Evolutionary conservation across 2,113 vertebrate genomes (phyloP), one percentile per base, ranked within the genome.

Genomic region (Chelonoidis abingdonii): DNA sequence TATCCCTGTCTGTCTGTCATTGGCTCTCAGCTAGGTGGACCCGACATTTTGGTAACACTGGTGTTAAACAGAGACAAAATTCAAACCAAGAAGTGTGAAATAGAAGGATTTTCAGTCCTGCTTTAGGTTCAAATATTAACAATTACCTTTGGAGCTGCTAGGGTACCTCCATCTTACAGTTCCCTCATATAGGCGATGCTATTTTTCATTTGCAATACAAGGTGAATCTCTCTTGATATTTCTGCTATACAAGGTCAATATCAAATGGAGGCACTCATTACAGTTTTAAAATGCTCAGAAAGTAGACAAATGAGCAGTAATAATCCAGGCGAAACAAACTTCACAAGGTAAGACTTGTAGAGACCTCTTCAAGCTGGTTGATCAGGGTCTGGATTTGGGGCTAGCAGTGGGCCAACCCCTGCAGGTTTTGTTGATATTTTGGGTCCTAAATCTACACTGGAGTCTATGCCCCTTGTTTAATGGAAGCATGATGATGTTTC

Each of bases 381-480:
- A 31, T 92, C 21, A 21, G 3, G 83, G 2, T 75, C 24, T 56
- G 21, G 9, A 54, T 79, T 79, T 19, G 3, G 44, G 44, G 49
- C 1, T 85, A 84, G 81, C 1, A 1, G 25, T 21, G 0, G 0
- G 6, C 6, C 35, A 80, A 85, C 21, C 8, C 22, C 2, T 57
- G 4, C 4, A 76, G 19, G 7, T 87, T 13, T 2, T 88, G 8
- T 72, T n/a, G 1, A 4, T 86, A 29, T 83, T 8, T 35, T 89
- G 75, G 72, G 13, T 88, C 44, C 35, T 35, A 4, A 2, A 47
- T 2, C 21, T 3, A 59, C 2, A n/a, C 4, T 56, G 8, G 5
- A 54, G 13, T 49, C 53, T 10, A 0, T 0, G 78, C 78, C 56
- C 50, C 1, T 35, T n/a, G 8, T 16, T 80, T 80, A 21, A 62